These are phyloP conservation scores for Aphodius granarius DNA, from an alignment of 2,888 invertebrate genomes.

Conservation along the genomic window DNA sequence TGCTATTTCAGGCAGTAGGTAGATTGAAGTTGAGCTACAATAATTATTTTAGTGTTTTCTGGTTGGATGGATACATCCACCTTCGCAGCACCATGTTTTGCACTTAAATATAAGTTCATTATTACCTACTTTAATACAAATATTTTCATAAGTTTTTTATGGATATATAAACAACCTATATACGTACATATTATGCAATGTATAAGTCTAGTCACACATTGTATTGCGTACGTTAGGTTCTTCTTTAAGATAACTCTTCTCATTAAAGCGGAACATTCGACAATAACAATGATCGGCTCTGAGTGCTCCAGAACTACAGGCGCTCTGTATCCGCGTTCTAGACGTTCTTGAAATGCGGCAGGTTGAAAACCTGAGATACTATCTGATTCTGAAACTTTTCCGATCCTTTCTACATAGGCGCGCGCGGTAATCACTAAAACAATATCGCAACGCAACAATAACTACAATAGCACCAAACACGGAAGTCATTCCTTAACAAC, in stretches of 20 bases:
- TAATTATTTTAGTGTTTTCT: neutral
- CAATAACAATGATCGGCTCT: neutral
- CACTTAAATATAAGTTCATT: too few relatives aligned
- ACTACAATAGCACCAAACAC: neutral
- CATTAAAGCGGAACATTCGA: slow-evolving; percentile 7
- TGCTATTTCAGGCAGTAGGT: neutral
- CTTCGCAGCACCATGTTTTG: neutral
- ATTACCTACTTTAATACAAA: too few relatives aligned
- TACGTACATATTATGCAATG: too few relatives aligned
- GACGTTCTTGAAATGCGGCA: neutral
- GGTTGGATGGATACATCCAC: neutral
- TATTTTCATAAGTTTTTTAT: too few relatives aligned
- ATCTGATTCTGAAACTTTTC: neutral
- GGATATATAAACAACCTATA: too few relatives aligned
- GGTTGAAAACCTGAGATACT: neutral
- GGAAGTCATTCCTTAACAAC: neutral
- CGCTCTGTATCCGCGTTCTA: neutral
- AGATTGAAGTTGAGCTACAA: neutral
- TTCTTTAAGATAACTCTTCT: slow-evolving; percentile 3
- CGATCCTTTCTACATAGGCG: neutral
- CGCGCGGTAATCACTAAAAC: neutral
- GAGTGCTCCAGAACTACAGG: neutral
- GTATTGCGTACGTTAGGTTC: too few relatives aligned
- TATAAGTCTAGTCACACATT: too few relatives aligned
- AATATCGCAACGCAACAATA: neutral